Base-by-base conservation (phyloP, 2,113 vertebrate species). In the Takifugu bimaculatus region DNA sequence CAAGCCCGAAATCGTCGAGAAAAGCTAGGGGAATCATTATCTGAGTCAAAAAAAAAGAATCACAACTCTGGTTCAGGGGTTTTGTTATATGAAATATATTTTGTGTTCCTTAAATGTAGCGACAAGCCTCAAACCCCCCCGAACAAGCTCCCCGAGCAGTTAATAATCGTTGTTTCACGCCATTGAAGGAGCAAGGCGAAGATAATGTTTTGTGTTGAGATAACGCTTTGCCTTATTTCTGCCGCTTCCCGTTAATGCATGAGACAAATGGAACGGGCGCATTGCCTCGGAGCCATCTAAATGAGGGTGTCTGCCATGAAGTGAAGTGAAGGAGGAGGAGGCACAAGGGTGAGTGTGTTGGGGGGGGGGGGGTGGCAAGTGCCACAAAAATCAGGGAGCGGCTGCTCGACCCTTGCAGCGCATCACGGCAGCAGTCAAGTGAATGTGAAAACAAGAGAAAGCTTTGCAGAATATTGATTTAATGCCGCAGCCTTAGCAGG, bases 391-490 rank as follows among this genome's bases (percentile, higher is more conserved):
- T 91, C 49, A 73, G 80, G 77, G 82, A 86, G 83, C 70, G 81
- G 81, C 77, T 77, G 72, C 70, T 87, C 88, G 89, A 90, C 89
- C 89, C 91, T 91, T 75, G 90, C 89, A 82, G 89, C 79, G 86
- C 91, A 93, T 92, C 91, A 86, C 91, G 91, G 92, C 90, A 93
- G 91, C 88, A 91, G 89, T 91, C 90, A 93, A 92, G 90, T 94
- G 93, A 93, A 94, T 87, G 93, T 91, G 88, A 90, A 91, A 93
- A 94, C 91, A 92, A 90, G 90, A 82, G 91, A 94, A 93, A 90
- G 90, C 93, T 93, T 93, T 92, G 91, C 86, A 87, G 91, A 92
- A 91, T 95, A 95, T 95, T 93, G 93, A 96, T 96, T 94, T 95
- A 94, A 96, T 92, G 92, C 91, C 87, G 92, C 90, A 87, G 85